Evolutionary conservation across 2,888 invertebrate genomes (phyloP).

Genomic region (Xestia sexstrigata): DNA sequence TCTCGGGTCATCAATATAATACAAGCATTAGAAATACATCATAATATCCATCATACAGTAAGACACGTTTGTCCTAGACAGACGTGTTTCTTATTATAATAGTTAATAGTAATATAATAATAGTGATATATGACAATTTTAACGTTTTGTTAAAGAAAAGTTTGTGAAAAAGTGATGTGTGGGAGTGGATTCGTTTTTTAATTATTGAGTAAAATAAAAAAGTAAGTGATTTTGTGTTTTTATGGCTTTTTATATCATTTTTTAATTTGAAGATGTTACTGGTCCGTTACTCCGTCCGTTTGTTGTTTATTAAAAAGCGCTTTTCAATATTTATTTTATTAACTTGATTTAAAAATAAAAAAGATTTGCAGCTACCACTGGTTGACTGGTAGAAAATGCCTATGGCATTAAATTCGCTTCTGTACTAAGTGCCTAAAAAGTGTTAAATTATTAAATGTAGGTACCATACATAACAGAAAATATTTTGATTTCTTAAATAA

Average conservation of each 20-base stretch:
- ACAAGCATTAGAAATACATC: constrained; percentile 11
- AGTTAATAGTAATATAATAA: constrained; percentile 5
- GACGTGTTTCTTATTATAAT: constrained; percentile 18
- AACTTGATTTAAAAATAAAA: not conserved
- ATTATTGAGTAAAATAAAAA: not conserved
- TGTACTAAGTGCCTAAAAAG: not conserved
- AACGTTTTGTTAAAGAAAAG: not conserved
- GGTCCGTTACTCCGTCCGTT: not conserved
- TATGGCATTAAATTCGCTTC: not conserved
- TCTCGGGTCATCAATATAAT: constrained; percentile 25
- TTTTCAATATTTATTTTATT: too few relatives aligned
- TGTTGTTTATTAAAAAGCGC: too few relatives aligned
- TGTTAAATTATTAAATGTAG: too few relatives aligned
- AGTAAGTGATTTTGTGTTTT: constrained; percentile 1
- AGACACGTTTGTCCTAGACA: not conserved
- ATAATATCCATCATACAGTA: not conserved
- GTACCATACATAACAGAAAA: too few relatives aligned
- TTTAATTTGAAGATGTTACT: not conserved
- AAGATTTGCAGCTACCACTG: not conserved
- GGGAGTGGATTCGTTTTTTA: not conserved
- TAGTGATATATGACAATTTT: not conserved
- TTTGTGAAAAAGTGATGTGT: constrained; percentile 12
- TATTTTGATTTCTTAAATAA: too few relatives aligned
- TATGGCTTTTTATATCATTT: not conserved
- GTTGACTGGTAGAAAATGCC: not conserved